These are phyloP conservation scores for Drosophila maculinotata DNA, from an alignment of 2,888 invertebrate genomes.

Conservation along the genomic window DNA sequence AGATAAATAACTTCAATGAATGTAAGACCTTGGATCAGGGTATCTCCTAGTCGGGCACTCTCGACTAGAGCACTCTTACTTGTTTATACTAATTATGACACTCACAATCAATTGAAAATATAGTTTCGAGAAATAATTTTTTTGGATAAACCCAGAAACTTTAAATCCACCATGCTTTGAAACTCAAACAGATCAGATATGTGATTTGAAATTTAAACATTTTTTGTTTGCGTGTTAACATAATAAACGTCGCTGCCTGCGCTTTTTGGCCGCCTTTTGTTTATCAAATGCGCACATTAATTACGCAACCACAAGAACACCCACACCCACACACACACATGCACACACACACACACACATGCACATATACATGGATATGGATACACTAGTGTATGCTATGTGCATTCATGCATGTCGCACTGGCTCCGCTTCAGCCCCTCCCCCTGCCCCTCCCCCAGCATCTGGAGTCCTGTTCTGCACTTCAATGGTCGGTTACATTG, in stretches of 20 bases:
- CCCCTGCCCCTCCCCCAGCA: no score
- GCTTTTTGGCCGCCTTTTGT: constrained; percentile 36
- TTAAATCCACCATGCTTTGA: no score
- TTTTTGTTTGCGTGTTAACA: constrained; percentile 18
- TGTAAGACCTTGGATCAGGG: no score
- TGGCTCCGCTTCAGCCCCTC: not conserved
- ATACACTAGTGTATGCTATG: constrained; percentile 6
- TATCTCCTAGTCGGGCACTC: no score
- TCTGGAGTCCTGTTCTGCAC: not conserved
- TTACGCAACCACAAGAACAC: constrained; percentile 47
- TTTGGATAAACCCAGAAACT: no score
- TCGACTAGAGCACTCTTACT: no score
- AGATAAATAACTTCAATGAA: no score
- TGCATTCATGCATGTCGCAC: constrained; percentile 60
- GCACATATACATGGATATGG: not conserved
- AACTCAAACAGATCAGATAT: no score
- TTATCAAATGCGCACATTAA: constrained; percentile 60
- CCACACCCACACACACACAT: not conserved
- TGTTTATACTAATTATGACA: no score
- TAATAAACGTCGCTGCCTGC: constrained; percentile 25
- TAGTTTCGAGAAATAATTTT: no score
- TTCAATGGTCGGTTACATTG: constrained; percentile 21
- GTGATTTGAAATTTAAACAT: no score
- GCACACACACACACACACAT: not conserved
- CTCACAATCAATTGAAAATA: no score